phyloP scores from a whole-genome alignment of 2,113 vertebrate genomes.

The Trochalopteron elliotii region DNA sequence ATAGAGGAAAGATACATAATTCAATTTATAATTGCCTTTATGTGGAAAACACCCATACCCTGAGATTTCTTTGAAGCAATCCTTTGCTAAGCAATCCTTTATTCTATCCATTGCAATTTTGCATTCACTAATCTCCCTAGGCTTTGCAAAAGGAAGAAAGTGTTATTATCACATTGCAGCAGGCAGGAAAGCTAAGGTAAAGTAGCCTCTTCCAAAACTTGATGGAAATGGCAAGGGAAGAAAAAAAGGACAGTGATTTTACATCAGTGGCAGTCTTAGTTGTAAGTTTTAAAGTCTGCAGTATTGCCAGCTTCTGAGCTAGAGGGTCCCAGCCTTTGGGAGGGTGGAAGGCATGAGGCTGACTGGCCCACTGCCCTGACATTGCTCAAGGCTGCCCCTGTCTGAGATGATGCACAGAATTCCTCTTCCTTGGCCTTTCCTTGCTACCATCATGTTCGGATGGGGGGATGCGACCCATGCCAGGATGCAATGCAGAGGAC shows the following conservation, averaged over 20 bases:
- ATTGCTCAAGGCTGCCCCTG: not conserved
- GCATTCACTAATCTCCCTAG: not conserved
- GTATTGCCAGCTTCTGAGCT: not conserved
- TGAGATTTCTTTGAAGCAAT: not conserved
- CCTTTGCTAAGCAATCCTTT: not conserved
- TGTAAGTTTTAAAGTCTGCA: not conserved
- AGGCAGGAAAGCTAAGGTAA: not conserved
- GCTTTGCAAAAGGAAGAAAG: not conserved
- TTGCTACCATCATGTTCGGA: not conserved
- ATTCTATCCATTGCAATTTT: not conserved
- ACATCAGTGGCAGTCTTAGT: not conserved
- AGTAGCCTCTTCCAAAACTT: not conserved
- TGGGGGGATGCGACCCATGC: too few species aligned
- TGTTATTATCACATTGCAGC: accelerated
- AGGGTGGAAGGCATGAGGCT: not conserved
- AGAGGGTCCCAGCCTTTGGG: not conserved
- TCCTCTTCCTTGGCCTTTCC: not conserved
- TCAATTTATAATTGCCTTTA: not conserved
- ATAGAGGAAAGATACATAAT: not conserved
- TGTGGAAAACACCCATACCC: not conserved
- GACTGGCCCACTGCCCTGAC: not conserved
- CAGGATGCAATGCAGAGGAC: not conserved
- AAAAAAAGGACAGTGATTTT: not conserved
- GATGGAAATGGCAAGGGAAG: not conserved
- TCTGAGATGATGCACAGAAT: accelerated